Conservation (phyloP, 2,888 invertebrate species). For the Apotomis turbidana region DNA sequence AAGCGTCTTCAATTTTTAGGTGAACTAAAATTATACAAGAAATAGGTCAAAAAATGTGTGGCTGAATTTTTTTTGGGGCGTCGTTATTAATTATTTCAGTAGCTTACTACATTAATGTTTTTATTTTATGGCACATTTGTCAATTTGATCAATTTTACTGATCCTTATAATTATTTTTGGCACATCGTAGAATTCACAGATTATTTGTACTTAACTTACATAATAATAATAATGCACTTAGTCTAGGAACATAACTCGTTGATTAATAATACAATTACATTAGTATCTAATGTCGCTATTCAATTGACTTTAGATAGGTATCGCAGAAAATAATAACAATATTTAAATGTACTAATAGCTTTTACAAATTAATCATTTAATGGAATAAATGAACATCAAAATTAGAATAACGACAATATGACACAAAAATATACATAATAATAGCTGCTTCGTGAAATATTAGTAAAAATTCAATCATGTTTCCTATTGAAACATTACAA, state of each 20-base stretch:
- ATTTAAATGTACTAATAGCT: background rate
- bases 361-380: conserved; percentile 1
- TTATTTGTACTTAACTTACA: conserved; percentile 57
- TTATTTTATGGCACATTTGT: background rate
- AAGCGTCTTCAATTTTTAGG: too few relatives aligned
- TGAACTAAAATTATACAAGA: too few relatives aligned
- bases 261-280: background rate
- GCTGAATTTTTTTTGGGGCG: too few relatives aligned
- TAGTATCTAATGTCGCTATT: too few relatives aligned
- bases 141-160: background rate
- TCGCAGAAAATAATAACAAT: background rate
- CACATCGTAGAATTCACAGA: conserved; percentile 76
- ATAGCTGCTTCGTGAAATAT: conserved; percentile 19
- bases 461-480: conserved; percentile 10
- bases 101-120: too few relatives aligned
- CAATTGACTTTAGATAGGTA: background rate
- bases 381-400: background rate
- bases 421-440: conserved; percentile 28
- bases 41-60: too few relatives aligned
- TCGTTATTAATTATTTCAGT: too few relatives aligned
- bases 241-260: background rate
- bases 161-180: conserved; percentile 59
- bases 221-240: background rate
- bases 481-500: conserved; percentile 7
- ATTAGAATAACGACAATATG: background rate